A percentile compares a stretch with the other conserved stretches of the same genome.
Conservation (phyloP, 2,797 vertebrate genomes). For the Australoheros facetus region DNA sequence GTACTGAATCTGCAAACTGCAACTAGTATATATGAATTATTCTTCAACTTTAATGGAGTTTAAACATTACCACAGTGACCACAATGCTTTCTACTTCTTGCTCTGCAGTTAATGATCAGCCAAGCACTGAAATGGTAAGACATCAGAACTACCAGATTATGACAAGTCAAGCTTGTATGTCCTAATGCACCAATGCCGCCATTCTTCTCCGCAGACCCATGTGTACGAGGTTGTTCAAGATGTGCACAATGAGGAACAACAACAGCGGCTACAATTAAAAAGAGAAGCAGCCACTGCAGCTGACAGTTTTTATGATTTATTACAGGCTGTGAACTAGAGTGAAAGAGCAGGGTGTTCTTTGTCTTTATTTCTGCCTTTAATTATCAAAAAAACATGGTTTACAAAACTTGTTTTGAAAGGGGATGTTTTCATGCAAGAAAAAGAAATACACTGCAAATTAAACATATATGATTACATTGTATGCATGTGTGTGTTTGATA, state of each 20-base stretch:
- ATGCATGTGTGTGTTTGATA: neutral
- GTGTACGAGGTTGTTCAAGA: slow-evolving; percentile 53
- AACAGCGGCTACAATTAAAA: neutral
- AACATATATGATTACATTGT: neutral
- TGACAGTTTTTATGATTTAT: slow-evolving; percentile 59
- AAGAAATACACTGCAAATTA: neutral
- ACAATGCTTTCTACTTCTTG: neutral
- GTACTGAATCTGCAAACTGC: slow-evolving; percentile 13
- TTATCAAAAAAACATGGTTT: neutral
- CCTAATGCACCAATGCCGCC: neutral
- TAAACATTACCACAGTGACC: rapidly evolving
- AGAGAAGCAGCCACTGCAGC: slow-evolving; percentile 1
- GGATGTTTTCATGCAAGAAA: neutral
- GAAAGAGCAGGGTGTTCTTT: neutral
- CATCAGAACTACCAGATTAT: neutral
- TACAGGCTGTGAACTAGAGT: slow-evolving; percentile 62
- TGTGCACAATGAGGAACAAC: slow-evolving; percentile 8
- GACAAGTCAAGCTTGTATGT: rapidly evolving
- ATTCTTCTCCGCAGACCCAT: slow-evolving; percentile 43
- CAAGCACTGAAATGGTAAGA: slow-evolving; percentile 56
- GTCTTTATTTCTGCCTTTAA: neutral
- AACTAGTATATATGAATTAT: neutral
- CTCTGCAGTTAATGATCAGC: slow-evolving; percentile 39
- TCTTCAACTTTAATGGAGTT: neutral
- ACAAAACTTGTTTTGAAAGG: neutral